Base-by-base conservation (phyloP, 2,888 invertebrate species). In the Oscheius sp. region DNA sequence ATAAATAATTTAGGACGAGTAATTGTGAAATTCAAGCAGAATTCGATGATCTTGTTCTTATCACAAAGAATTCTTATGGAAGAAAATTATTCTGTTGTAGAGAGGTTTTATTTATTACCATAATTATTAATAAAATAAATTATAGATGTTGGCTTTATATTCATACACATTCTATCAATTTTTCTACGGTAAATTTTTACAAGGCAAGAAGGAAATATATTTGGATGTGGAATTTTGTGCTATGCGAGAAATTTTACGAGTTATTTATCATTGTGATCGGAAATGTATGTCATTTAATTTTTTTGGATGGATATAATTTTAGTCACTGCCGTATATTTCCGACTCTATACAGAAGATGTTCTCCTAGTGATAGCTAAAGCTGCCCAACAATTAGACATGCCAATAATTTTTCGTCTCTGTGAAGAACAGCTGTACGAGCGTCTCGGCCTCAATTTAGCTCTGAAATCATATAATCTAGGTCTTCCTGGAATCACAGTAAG, bases 71-170 rank as follows among this genome's bases (percentile, higher is more conserved):
- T 7, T 53, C 53, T 9, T 53, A 18, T 21, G 53, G 53, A 21
- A 53, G 53, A 53, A 53, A 53, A 21, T 25, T 53, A 21, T 53
- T 53, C 21, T 53, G 53, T 25, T 53, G 53, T 53, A 21, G 53
- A 53, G 53, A 53, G 53, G 53, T 53, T 53, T 21, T 21, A 21
- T 53, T 12, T 16, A 18, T 53, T 21, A n/a, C n/a, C n/a, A n/a
- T 25, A 53, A 3, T 23, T 12, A 12, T 53, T 18, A 16, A 18
- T 18, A 18, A 13, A 3, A 53, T 21, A 53, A 53, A 53, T 23
- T 21, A 18, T 21, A 53, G 53, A 53, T 53, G 12, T 25, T 53
- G 2, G 53, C 53, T 9, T 25, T 53, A 21, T 53, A 53, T 21
- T 53, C 53, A 25, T 21, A 23, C 21, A 23, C 53, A 21, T 21